Conservation (phyloP, 2,113 vertebrate genomes). For the rat (Rattus norvegicus) region DNA sequence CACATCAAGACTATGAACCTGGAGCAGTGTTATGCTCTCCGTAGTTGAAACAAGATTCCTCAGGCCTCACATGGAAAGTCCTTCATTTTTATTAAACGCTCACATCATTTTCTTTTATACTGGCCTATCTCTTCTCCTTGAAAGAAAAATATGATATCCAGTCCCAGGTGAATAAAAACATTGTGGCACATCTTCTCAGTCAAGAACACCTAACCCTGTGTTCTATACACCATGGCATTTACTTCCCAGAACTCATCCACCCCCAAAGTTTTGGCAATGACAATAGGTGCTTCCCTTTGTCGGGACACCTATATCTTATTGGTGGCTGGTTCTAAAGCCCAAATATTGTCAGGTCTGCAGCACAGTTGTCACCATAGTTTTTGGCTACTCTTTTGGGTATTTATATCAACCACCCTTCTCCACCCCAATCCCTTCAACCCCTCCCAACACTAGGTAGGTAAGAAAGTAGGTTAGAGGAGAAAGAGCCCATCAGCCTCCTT, state of each 20-base stretch:
- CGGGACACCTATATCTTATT: fast-evolving
- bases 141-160: not conserved
- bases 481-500: no score
- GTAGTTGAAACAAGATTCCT: not conserved
- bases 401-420: no score
- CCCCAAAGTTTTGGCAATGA: fast-evolving
- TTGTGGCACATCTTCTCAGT: not conserved
- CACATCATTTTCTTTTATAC: not conserved
- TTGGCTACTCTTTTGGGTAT: no score
- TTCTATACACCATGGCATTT: fast-evolving
- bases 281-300: no score
- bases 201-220: fast-evolving
- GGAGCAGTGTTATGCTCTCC: not conserved
- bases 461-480: no score
- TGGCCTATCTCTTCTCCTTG: not conserved
- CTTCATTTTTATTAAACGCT: not conserved
- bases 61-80: not conserved
- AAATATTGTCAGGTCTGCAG: not conserved
- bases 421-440: no score
- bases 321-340: not conserved
- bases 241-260: not conserved
- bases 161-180: not conserved
- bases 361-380: no score
- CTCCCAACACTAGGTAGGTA: no score
- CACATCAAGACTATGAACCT: not conserved